Evolutionary conservation across 2,797 vertebrate species (phyloP), one percentile per base, ranked within the genome.

Genomic region (Argya squamiceps): DNA sequence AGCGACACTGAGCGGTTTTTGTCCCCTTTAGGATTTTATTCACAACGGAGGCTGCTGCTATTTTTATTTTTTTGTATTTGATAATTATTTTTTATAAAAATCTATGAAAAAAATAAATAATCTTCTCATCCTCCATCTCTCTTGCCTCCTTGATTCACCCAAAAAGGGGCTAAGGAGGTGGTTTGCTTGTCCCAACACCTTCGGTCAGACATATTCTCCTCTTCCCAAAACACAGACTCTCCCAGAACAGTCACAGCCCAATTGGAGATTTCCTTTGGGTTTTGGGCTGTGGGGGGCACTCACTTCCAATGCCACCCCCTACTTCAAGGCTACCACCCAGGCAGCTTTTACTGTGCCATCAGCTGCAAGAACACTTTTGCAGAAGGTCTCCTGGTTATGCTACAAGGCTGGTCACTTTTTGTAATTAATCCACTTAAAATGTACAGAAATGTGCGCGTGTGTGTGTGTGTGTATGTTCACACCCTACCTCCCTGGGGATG

Each of bases 41-140:
- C 95, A 96, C 94, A 96, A 96, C 2, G 80, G 83, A 96, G 77
- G 93, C 96, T 97, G 96, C 96, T 97, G 94, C 93, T 96, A 95
- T 97, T 97, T 96, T 96, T 97, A 92, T 95, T 97, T 97, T 96
- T 96, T 97, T 97, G 94, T 96, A 97, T 96, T 96, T 97, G 96
- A 97, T 97, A 95, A 96, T 97, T 97, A 97, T 97, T 97, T 97
- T 97, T 97, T 97, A 96, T 95, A 96, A 97, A 97, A 97, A 95
- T 96, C 82, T 96, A 96, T 95, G 94, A 89, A 96, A 97, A 97
- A 97, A 97, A 96, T 96, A 97, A 96, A 97, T 96, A 96, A 92
- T 96, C 94, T 94, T 91, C 88, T 94, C 94, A 96, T 94, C 95
- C 91, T 94, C 49, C 52, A 91, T 27, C 52, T 67, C 63, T 92